phyloP scores from a whole-genome alignment of 2,113 vertebrate species.

The Clarias magur region DNA sequence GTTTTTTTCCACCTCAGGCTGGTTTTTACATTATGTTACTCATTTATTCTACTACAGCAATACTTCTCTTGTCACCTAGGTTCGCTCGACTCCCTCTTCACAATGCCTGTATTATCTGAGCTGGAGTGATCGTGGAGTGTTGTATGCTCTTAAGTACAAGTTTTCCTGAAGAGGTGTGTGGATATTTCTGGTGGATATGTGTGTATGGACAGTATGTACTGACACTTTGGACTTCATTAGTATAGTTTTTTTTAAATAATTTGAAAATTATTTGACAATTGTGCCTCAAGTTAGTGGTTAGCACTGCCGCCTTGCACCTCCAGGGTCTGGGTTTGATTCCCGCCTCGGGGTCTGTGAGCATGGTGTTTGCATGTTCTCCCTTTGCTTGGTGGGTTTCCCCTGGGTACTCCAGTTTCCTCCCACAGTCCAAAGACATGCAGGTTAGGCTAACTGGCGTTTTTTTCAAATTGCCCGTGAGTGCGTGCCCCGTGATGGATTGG shows the following conservation, averaged over 20 bases:
- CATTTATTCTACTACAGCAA: slow-evolving; percentile 20
- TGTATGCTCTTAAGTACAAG: neutral
- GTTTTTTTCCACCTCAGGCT: slow-evolving; percentile 35
- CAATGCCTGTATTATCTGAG: slow-evolving; percentile 7
- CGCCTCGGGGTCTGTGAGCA: no score
- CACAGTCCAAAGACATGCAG: no score
- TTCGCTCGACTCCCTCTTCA: neutral
- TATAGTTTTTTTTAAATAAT: no score
- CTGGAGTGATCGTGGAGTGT: no score
- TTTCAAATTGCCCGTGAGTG: no score
- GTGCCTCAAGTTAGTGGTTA: neutral
- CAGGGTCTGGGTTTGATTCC: no score
- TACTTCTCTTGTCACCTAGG: slow-evolving; percentile 14
- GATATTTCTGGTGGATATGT: neutral
- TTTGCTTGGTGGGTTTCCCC: no score
- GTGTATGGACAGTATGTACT: neutral
- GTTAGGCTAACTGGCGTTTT: no score
- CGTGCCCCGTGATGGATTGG: no score
- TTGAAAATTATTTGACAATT: neutral
- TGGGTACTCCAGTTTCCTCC: no score
- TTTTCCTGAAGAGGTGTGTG: neutral
- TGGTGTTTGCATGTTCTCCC: no score
- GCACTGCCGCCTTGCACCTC: no score
- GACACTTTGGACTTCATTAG: neutral
- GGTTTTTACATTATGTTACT: slow-evolving; percentile 45